Percentiles rank a stretch among this genome's conserved stretches.
These are phyloP conservation scores for Drosophila willistoni DNA, from an alignment of 1,140 invertebrate genomes.

Conservation along the genomic window DNA sequence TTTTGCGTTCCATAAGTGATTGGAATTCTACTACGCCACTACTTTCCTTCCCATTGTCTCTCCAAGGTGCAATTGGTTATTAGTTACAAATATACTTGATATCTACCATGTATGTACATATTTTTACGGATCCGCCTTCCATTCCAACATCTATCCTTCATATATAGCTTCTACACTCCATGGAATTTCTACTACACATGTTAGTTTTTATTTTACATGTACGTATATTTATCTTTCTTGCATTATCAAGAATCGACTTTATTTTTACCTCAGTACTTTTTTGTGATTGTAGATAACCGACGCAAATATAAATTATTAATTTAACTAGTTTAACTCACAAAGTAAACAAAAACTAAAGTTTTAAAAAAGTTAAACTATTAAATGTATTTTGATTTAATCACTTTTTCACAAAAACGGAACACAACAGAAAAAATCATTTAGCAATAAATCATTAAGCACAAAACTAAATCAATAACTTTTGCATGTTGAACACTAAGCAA, in stretches of 20 bases:
- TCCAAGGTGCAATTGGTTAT: not conserved
- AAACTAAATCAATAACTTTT: constrained; percentile 30
- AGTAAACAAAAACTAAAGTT: constrained; percentile 34
- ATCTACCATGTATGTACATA: no score
- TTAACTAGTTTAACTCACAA: constrained; percentile 57
- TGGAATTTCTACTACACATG: no score
- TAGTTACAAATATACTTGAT: constrained; percentile 14
- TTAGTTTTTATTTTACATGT: no score
- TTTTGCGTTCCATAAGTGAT: not conserved
- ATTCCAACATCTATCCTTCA: no score
- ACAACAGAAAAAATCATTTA: constrained; percentile 40
- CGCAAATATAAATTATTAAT: constrained; percentile 26
- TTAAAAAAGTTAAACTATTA: constrained; percentile 32
- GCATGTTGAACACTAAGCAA: constrained; percentile 18
- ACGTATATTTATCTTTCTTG: no score
- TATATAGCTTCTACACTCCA: no score
- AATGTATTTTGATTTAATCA: constrained; percentile 49
- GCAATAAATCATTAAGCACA: constrained; percentile 47
- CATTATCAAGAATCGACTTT: constrained; percentile 26
- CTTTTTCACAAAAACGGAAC: constrained; percentile 29
- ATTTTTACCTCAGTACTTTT: constrained; percentile 48
- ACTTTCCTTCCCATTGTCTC: not conserved
- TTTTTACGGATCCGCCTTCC: no score
- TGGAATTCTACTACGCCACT: not conserved
- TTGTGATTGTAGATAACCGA: not conserved